These are phyloP conservation scores for Tetragnatha montana DNA, from an alignment of 2,888 invertebrate genomes.

Conservation along the genomic window DNA sequence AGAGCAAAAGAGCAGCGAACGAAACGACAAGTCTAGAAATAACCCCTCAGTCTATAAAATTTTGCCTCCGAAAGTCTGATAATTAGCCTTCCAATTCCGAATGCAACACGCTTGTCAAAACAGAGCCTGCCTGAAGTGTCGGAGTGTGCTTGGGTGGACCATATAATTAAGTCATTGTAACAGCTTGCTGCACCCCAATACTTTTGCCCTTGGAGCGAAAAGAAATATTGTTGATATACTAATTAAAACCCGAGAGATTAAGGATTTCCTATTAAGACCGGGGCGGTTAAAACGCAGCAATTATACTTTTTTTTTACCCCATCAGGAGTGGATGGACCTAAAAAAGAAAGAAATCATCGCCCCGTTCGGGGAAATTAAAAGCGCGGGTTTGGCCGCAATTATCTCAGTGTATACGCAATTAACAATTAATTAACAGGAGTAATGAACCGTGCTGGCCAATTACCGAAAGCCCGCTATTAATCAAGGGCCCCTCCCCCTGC, in stretches of 20 bases:
- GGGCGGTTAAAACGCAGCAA: constrained; percentile 56
- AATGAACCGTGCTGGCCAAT: constrained; percentile 69
- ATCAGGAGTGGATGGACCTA: constrained; percentile 29
- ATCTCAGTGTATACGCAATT: constrained; percentile 70
- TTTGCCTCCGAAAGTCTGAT: constrained; percentile 42
- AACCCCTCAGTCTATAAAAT: constrained; percentile 48
- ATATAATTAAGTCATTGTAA: constrained; percentile 70
- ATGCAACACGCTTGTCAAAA: constrained; percentile 65
- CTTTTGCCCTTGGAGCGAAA: constrained; percentile 60
- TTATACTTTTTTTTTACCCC: constrained; percentile 40
- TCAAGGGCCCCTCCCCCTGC: constrained; percentile 56
- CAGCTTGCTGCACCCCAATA: constrained; percentile 64
- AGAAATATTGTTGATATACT: constrained; percentile 70
- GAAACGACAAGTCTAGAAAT: too few species aligned
- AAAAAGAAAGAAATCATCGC: constrained; percentile 42
- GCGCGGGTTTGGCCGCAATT: constrained; percentile 66
- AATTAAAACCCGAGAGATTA: constrained; percentile 67
- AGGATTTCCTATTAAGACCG: constrained; percentile 68
- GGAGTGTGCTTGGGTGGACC: constrained; percentile 66
- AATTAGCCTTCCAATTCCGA: constrained; percentile 62
- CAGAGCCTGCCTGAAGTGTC: constrained; percentile 67
- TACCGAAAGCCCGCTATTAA: constrained; percentile 69
- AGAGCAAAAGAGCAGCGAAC: too few species aligned
- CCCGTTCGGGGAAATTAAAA: constrained; percentile 61
- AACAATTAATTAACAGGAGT: constrained; percentile 70